Evolutionary conservation across 2,113 vertebrate genomes (phyloP), one percentile per base, ranked within the genome.

Genomic region (Cheilinus undulatus): DNA sequence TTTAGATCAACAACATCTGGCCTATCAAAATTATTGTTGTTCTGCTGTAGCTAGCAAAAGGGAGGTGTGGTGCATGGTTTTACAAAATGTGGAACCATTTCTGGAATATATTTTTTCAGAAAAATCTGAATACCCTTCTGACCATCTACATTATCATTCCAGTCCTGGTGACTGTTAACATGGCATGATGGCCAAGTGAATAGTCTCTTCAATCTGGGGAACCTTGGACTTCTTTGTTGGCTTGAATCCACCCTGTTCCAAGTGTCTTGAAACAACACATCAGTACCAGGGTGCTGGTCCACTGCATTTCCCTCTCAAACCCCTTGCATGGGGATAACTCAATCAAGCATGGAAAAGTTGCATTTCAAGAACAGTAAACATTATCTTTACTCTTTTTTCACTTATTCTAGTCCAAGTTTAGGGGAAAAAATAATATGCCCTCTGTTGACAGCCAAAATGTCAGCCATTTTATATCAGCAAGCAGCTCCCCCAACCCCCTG

Each of bases 391-490:
- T 40, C 68, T 11, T 62, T 60, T 1, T 12, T 28, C n/a, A 58
- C 48, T 49, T 20, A 14, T 54, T 61, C n/a, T 26, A 36, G 14
- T 14, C 23, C 23, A 59, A 46, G 54, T 49, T 4, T 53, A 27
- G 42, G 24, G 30, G 56, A 43, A 51, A 38, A 54, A 80, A 70
- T 66, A 82, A 72, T 53, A 74, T 90, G 83, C 76, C 85, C 86
- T 86, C 80, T 87, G 79, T 88, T 88, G 83, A 88, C 88, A 88
- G 84, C 73, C 88, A 81, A 91, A 89, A 83, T 83, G 91, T 92
- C 91, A 92, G 91, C 91, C 91, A 92, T 92, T 92, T 92, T 92
- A 86, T 74, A 87, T 80, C 76, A 77, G 80, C 85, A 84, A 72
- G 85, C 76, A 84, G 82, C 74, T 82, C 79, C 78, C 83, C 80